phyloP scores from a whole-genome alignment of 2,797 vertebrate species.

The Peromyscus aztecus region DNA sequence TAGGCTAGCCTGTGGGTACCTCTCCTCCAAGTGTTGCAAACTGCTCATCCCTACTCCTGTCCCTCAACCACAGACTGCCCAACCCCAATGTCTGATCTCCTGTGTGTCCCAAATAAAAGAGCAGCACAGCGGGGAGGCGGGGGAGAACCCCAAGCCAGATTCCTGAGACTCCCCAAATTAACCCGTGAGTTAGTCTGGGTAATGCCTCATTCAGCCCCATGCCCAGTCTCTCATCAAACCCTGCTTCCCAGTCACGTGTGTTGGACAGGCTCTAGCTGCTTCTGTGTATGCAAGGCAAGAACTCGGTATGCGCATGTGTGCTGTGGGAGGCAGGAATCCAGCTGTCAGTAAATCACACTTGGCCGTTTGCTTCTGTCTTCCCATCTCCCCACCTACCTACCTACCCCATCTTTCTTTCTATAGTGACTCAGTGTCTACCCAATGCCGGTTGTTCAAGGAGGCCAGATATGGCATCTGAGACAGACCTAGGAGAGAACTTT shows the following conservation, averaged over 20 bases:
- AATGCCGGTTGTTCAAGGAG: not conserved
- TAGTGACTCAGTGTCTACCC: not conserved
- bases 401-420: not conserved
- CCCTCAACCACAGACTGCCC: not conserved
- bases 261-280: not conserved
- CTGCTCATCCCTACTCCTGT: not conserved
- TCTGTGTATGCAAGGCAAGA: not conserved
- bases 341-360: not conserved
- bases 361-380: not conserved
- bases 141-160: not conserved
- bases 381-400: not conserved
- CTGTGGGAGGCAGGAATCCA: not conserved
- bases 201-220: not conserved
- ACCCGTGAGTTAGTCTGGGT: not conserved
- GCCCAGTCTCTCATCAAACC: not conserved
- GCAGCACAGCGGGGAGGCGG: fast-evolving
- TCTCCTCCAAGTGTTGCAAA: not conserved
- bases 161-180: not conserved
- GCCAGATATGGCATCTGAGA: not conserved
- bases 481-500: not conserved
- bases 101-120: not conserved
- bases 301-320: not conserved
- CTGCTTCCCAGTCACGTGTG: not conserved
- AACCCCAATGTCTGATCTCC: not conserved
- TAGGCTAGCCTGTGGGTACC: not conserved